phyloP scores from a whole-genome alignment of 2,797 vertebrate genomes.

The Petrocephalus sullivani region DNA sequence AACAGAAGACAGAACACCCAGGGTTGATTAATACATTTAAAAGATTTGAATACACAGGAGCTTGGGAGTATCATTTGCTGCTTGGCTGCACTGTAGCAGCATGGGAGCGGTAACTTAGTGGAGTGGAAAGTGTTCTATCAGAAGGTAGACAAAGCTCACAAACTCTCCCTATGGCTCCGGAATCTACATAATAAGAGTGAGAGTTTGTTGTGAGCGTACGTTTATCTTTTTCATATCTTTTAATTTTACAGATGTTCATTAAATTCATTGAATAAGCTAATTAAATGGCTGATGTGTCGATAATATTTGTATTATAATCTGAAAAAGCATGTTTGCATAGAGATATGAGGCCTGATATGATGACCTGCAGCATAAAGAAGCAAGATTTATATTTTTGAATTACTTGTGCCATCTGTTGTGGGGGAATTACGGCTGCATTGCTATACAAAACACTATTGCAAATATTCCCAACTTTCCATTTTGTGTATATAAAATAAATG shows the following conservation, averaged over 20 bases:
- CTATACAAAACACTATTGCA: constrained; percentile 25
- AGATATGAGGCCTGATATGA: constrained; percentile 30
- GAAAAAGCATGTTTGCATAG: neutral
- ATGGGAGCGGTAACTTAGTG: constrained; percentile 50
- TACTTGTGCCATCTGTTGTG: constrained; percentile 31
- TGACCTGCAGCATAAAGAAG: constrained; percentile 38
- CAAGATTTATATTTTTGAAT: constrained; percentile 36
- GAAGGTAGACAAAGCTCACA: constrained; percentile 47
- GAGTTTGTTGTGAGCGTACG: constrained; percentile 10
- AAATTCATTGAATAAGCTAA: neutral
- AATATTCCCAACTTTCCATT: constrained; percentile 17
- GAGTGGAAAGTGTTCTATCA: constrained; percentile 58
- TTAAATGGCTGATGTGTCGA: neutral
- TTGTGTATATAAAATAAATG: constrained; percentile 31
- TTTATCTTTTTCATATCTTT: neutral
- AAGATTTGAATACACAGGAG: constrained; percentile 48
- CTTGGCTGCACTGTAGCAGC: constrained; percentile 56
- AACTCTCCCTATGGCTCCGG: constrained; percentile 22
- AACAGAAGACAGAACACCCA: neutral
- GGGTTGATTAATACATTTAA: constrained; percentile 42
- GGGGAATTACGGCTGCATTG: neutral
- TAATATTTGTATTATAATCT: neutral
- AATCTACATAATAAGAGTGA: constrained; percentile 39
- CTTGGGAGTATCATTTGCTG: constrained; percentile 55
- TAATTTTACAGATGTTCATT: neutral